These are phyloP conservation scores for Xiphophorus maculatus DNA, from an alignment of 2,113 vertebrate species.

Conservation along the genomic window DNA sequence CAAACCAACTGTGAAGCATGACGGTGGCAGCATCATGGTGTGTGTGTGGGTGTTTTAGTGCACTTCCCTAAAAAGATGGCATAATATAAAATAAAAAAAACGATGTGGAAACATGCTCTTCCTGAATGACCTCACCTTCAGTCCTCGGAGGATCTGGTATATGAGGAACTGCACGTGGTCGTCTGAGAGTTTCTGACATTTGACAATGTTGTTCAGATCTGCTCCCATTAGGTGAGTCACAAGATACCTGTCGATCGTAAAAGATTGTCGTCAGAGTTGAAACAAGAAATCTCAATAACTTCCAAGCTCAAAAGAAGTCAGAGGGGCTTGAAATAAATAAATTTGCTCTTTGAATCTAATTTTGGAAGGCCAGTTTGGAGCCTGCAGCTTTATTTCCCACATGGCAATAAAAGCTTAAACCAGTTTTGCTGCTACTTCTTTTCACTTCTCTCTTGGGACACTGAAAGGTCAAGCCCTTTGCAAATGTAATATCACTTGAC, in stretches of 20 bases:
- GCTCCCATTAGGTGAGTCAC: slow-evolving; percentile 99
- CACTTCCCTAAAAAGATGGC: background rate
- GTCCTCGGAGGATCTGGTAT: slow-evolving; percentile 96
- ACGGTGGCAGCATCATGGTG: background rate
- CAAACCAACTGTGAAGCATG: background rate
- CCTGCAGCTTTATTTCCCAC: slow-evolving; percentile 30
- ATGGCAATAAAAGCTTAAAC: slow-evolving; percentile 37
- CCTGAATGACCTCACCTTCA: slow-evolving; percentile 85
- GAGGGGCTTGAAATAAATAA: slow-evolving; percentile 1
- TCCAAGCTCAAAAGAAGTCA: background rate
- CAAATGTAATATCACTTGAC: slow-evolving; percentile 56
- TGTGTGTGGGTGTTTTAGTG: background rate
- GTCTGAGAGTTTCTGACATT: slow-evolving; percentile 98
- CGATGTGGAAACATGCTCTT: background rate
- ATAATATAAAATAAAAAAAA: background rate
- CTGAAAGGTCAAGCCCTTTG: slow-evolving; percentile 37
- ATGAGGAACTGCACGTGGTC: slow-evolving; percentile 99
- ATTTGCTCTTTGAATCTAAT: slow-evolving; percentile 11
- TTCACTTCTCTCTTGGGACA: slow-evolving; percentile 31
- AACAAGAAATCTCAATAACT: background rate
- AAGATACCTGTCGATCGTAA: slow-evolving; percentile 85
- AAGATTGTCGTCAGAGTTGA: slow-evolving; percentile 12
- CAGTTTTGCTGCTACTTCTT: slow-evolving; percentile 35
- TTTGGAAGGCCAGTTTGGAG: background rate
- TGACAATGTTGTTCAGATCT: slow-evolving; percentile 99